Percentiles rank a stretch among this genome's conserved stretches.
Conservation (phyloP, 2,888 invertebrate species). For the Microplitis deprimator region DNA sequence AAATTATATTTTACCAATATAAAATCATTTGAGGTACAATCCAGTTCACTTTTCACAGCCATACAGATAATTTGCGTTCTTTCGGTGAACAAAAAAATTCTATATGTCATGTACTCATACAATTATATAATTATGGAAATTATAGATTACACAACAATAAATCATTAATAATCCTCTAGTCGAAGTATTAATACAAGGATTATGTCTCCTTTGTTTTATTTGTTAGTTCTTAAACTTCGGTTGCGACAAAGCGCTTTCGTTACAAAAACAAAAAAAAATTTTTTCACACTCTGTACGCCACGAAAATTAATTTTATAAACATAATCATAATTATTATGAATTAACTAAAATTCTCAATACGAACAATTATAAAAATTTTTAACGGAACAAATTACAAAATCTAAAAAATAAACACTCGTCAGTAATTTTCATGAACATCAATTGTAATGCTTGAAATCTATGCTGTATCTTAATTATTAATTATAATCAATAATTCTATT, state of each 20-base stretch:
- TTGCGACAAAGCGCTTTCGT: slow-evolving; percentile 26
- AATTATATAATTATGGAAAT: slow-evolving; percentile 39
- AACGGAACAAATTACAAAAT: slow-evolving; percentile 58
- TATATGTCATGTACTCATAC: slow-evolving; percentile 52
- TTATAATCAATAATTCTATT: not conserved
- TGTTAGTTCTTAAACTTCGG: slow-evolving; percentile 32
- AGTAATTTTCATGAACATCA: slow-evolving; percentile 69
- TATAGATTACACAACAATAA: slow-evolving; percentile 47
- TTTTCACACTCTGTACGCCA: slow-evolving; percentile 20
- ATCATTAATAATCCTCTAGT: not conserved
- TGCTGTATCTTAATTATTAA: not conserved
- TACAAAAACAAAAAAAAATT: slow-evolving; percentile 26
- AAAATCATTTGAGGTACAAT: slow-evolving; percentile 70
- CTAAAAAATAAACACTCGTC: slow-evolving; percentile 67
- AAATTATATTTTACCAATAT: no score
- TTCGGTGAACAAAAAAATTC: slow-evolving; percentile 67
- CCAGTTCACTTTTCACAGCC: slow-evolving; percentile 72
- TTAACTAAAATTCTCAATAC: not conserved
- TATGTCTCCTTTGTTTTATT: slow-evolving; percentile 27
- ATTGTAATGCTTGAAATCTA: slow-evolving; percentile 62
- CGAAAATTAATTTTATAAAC: slow-evolving; percentile 2
- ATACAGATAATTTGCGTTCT: slow-evolving; percentile 71
- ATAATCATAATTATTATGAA: not conserved
- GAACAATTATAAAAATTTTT: not conserved
- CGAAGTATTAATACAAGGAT: slow-evolving; percentile 5